Base-by-base conservation (phyloP, 2,113 vertebrate genomes). In the Pseudopodoces humilis region DNA sequence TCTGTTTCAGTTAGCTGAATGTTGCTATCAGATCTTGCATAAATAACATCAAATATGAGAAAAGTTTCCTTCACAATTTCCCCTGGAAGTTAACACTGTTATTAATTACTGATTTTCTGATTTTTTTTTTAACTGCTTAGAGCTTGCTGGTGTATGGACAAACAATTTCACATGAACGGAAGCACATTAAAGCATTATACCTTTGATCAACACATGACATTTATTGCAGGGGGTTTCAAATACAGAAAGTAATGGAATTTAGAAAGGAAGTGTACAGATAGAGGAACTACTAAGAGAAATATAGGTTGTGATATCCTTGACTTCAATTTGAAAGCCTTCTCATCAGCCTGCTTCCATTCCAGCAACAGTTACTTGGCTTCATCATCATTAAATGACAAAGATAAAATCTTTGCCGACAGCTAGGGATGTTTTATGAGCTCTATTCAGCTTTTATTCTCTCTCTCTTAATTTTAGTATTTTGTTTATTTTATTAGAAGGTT, bases 321-420 rank as follows among this genome's bases (percentile, higher is more conserved):
- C 67, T 84, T 96, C 35, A 71, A 65, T 92, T 90, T 65, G 49
- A 91, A 96, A 80, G 39, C 74, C 55, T 74, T 79, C 55, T 65
- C 91, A 83, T 94, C 84, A 94, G 56, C 30, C 75, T 83, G 18
- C 89, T 88, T 92, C 75, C 78, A 91, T 91, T 95, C 78, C 83
- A 85, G 65, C 88, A 91, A 60, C 69, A 90, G 74, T 86, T 92
- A 68, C 52, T 68, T 88, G 83, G 46, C 53, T 92, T 91, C 74
- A 74, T 96, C 83, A 67, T 72, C 75, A 67, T 85, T 85, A 88
- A 95, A 72, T 53, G 53, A 86, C 75, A 90, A 94, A 82, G 64
- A 93, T 74, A 58, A 90, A 65, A 83, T 64, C 55, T 95, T 94
- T 91, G 58, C 81, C 31, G 11, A 78, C 18, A 79, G 43, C 63